A percentile compares a stretch with the other conserved stretches of the same genome.
phyloP scores from a whole-genome alignment of 2,113 vertebrate genomes.

The Barbus barbus region DNA sequence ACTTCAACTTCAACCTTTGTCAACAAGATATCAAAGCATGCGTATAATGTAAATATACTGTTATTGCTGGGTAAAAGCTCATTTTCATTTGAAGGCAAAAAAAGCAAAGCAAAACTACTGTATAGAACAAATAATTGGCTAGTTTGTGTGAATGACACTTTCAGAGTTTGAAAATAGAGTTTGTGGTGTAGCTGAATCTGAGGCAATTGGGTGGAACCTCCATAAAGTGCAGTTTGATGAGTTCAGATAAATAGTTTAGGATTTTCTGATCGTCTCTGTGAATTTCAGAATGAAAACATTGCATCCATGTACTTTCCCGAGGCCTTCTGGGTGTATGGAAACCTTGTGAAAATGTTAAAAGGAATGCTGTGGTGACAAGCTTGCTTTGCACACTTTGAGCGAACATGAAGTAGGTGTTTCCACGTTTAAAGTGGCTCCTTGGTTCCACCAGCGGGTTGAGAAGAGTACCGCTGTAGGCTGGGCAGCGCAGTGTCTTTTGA shows the following conservation, averaged over 20 bases:
- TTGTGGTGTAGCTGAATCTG: slow-evolving; percentile 60
- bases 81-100: neutral
- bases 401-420: slow-evolving; percentile 90
- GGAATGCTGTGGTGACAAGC: slow-evolving; percentile 85
- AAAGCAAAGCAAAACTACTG: neutral
- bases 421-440: slow-evolving; percentile 80
- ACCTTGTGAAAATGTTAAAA: slow-evolving; percentile 81
- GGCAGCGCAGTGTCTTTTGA: slow-evolving; percentile 88
- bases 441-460: slow-evolving; percentile 81
- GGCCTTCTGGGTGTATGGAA: slow-evolving; percentile 65
- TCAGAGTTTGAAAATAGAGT: slow-evolving; percentile 54
- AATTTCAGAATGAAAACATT: neutral
- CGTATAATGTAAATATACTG: neutral
- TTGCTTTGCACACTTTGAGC: slow-evolving; percentile 84
- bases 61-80: neutral
- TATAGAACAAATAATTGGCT: neutral
- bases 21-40: neutral
- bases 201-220: slow-evolving; percentile 59
- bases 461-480: slow-evolving; percentile 82
- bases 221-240: slow-evolving; percentile 62
- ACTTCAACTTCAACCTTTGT: neutral
- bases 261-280: slow-evolving; percentile 30
- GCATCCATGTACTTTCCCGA: slow-evolving; percentile 53
- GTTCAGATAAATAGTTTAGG: slow-evolving; percentile 67
- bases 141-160: neutral